Base-by-base conservation (phyloP, 92 coral and sea anemone genomes). In the Parazoanthus swiftii region DNA sequence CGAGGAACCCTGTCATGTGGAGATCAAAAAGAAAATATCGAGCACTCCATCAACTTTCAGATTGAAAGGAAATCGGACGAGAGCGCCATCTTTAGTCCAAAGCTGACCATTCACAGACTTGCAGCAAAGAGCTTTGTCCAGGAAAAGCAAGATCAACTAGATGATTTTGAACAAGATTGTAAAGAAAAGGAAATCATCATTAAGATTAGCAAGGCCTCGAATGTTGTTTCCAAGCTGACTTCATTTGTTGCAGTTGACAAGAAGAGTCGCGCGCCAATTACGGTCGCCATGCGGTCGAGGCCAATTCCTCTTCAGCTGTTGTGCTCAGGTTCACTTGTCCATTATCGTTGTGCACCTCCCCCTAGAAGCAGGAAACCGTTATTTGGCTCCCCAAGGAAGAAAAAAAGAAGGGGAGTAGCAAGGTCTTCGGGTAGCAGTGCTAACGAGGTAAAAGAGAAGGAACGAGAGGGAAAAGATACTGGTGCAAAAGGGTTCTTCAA, bases 171-270 rank as follows among this genome's bases (percentile, higher is more conserved):
- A 15, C 65, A 68, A 7, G 25, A 79, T 39, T 43, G 48, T 18
- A 74, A 75, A 25, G 46, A 54, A 74, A 85, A 77, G 84, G 74
- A 81, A 39, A 70, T 38, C 68, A 89, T 91, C 35, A 89, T 95
- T 54, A 88, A 87, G 51, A 70, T 95, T 51, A 95, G 98, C 84
- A 89, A 91, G 81, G 80, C 94, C 42, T 89, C 98, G 3, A 93
- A 83, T 75, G 96, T 95, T 4, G 91, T 93, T 13, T 95, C 95
- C 50, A 90, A 94, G 86, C 79, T 82, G 54, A 95, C 98, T 25
- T 91, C 94, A 26, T 93, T 95, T 85, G 94, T 95, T 63, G 98
- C 96, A 33, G 92, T 95, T n/a, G 96, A 93, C 81, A 90, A 76
- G 58, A 93, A 90, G 38, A 92, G 88, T 48, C 90, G 78, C 54